phyloP scores from a whole-genome alignment of 1,140 invertebrate genomes.

The Octopus bimaculoides region DNA sequence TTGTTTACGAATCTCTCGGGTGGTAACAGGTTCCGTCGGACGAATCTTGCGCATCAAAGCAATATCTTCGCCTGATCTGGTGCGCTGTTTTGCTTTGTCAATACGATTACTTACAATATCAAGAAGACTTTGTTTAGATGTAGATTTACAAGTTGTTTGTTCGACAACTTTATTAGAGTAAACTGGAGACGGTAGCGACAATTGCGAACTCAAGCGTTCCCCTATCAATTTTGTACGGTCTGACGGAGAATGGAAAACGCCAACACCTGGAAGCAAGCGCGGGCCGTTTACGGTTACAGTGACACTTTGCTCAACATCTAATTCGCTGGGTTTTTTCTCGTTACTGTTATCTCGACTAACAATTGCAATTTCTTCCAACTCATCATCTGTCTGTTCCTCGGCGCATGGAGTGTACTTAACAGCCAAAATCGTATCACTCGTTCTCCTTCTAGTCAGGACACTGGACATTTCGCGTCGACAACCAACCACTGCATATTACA shows the following conservation, averaged over 20 bases:
- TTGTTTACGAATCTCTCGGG: constrained; percentile 46
- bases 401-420: constrained; percentile 61
- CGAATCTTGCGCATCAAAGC: constrained; percentile 52
- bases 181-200: constrained; percentile 47
- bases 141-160: constrained; percentile 57
- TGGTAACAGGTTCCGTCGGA: constrained; percentile 45
- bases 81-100: constrained; percentile 54
- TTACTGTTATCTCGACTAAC: background rate
- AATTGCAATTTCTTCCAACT: constrained; percentile 21
- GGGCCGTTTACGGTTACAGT: constrained; percentile 65
- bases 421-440: constrained; percentile 32
- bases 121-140: constrained; percentile 63
- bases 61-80: constrained; percentile 43
- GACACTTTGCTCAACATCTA: background rate
- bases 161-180: constrained; percentile 47
- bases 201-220: constrained; percentile 48
- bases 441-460: constrained; percentile 22
- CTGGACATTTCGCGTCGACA: constrained; percentile 26
- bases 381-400: constrained; percentile 55
- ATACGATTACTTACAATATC: constrained; percentile 70
- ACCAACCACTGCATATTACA: background rate
- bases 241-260: constrained; percentile 61
- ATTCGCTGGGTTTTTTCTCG: constrained; percentile 5
- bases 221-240: constrained; percentile 53
- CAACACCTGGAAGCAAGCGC: constrained; percentile 62